Conservation (phyloP, 2,888 invertebrate species). For the Gnatocerus cornutus region DNA sequence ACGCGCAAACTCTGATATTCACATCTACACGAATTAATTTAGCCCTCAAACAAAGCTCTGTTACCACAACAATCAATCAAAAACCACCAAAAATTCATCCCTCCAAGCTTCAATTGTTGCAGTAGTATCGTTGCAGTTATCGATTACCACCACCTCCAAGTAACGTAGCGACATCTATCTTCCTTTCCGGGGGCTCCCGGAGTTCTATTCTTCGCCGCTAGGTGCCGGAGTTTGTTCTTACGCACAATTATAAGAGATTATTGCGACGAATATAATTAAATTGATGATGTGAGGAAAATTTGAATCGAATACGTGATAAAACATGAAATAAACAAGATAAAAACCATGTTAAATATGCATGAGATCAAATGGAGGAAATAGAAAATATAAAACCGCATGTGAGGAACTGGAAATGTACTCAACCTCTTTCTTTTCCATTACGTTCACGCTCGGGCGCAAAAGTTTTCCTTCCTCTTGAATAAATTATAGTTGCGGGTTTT, state of each 20-base stretch:
- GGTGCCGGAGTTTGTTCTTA: background rate
- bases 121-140: slow-evolving; percentile 23
- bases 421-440: slow-evolving; percentile 44
- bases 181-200: background rate
- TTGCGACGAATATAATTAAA: slow-evolving; percentile 7
- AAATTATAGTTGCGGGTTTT: slow-evolving; percentile 38
- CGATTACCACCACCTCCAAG: slow-evolving; percentile 13
- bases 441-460: slow-evolving; percentile 17
- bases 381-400: slow-evolving; percentile 41
- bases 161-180: slow-evolving; percentile 26
- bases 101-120: slow-evolving; percentile 2
- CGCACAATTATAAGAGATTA: background rate
- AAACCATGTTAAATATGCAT: slow-evolving; percentile 47
- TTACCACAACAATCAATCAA: background rate
- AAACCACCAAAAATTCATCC: background rate
- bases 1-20: slow-evolving; percentile 15
- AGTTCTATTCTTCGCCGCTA: background rate
- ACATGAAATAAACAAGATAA: slow-evolving; percentile 34
- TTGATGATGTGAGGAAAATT: slow-evolving; percentile 24
- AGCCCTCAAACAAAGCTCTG: too few species aligned
- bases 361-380: slow-evolving; percentile 46
- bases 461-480: slow-evolving; percentile 42
- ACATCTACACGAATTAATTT: slow-evolving; percentile 4
- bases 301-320: slow-evolving; percentile 36
- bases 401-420: slow-evolving; percentile 36